Percentiles rank a stretch among this genome's conserved stretches.
Conservation (phyloP, 30 jellyfish, hydroid and myxozoan genomes). For the Aurelia sp. region DNA sequence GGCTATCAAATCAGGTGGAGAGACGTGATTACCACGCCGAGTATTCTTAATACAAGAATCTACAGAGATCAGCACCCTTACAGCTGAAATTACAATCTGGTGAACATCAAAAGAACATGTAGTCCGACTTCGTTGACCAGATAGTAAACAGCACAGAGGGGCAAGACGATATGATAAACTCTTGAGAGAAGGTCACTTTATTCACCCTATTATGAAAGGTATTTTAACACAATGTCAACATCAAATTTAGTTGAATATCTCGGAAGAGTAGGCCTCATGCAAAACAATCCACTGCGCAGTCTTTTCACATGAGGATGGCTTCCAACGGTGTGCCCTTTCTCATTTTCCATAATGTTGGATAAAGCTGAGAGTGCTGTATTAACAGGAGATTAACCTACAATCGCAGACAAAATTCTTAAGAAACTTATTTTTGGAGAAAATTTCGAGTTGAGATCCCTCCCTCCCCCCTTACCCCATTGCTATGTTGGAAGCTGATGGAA, state of each 20-base stretch:
- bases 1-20: not conserved
- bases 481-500: too few relatives aligned
- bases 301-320: slow-evolving; percentile 3
- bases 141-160: not conserved
- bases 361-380: slow-evolving; percentile 51
- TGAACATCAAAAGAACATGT: not conserved
- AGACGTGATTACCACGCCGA: not conserved
- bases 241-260: slow-evolving; percentile 26
- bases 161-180: not conserved
- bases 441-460: too few relatives aligned
- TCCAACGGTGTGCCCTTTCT: slow-evolving; percentile 20
- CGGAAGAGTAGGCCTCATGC: slow-evolving; percentile 18
- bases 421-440: too few relatives aligned
- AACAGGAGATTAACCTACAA: not conserved
- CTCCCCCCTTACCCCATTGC: too few relatives aligned
- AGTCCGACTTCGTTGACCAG: not conserved
- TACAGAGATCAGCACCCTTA: not conserved
- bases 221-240: slow-evolving; percentile 10
- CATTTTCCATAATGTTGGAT: slow-evolving; percentile 14
- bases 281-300: slow-evolving; percentile 9
- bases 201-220: too few relatives aligned
- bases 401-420: too few relatives aligned
- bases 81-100: not conserved
- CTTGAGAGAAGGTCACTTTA: not conserved
- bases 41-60: not conserved